Conservation (phyloP, 2,113 vertebrate genomes). For the Argyrosomus japonicus region DNA sequence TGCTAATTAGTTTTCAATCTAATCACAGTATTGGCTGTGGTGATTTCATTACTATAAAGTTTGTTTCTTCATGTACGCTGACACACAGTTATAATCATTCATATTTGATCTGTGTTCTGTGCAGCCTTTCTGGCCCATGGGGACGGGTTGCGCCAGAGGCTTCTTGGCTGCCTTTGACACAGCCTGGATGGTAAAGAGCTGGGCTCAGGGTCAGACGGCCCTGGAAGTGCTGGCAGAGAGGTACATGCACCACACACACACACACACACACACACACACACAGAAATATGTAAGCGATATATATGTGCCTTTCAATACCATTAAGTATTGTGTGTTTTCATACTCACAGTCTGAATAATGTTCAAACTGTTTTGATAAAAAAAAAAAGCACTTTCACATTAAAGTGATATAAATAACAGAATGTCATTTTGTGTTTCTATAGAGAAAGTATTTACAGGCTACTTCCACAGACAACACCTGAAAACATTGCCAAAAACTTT, state of each 20-base stretch:
- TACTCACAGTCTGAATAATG: not conserved
- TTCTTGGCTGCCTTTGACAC: conserved; percentile 97
- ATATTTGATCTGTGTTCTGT: conserved; percentile 32
- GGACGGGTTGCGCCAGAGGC: conserved; percentile 96
- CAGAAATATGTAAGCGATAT: not conserved
- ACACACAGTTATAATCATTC: not conserved
- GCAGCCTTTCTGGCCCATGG: conserved; percentile 99
- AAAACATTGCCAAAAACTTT: conserved; percentile 98
- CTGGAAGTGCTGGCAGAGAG: conserved; percentile 95
- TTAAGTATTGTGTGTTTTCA: not conserved
- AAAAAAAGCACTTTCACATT: not conserved
- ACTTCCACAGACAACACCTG: conserved; percentile 95
- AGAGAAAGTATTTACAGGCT: conserved; percentile 97
- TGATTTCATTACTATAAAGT: not conserved
- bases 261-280: not conserved
- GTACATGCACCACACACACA: conserved; percentile 71
- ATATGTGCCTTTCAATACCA: not conserved
- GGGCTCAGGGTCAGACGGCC: conserved; percentile 89
- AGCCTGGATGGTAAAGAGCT: conserved; percentile 95
- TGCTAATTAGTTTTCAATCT: not conserved
- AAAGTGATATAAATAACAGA: not conserved
- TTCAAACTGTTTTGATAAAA: not conserved
- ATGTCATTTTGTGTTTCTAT: conserved; percentile 29
- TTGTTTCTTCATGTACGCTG: not conserved
- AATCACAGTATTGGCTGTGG: not conserved